Percentiles rank a stretch among this genome's conserved stretches.
phyloP scores from a whole-genome alignment of 1,140 invertebrate species.

The Paraescarpia echinospica region DNA sequence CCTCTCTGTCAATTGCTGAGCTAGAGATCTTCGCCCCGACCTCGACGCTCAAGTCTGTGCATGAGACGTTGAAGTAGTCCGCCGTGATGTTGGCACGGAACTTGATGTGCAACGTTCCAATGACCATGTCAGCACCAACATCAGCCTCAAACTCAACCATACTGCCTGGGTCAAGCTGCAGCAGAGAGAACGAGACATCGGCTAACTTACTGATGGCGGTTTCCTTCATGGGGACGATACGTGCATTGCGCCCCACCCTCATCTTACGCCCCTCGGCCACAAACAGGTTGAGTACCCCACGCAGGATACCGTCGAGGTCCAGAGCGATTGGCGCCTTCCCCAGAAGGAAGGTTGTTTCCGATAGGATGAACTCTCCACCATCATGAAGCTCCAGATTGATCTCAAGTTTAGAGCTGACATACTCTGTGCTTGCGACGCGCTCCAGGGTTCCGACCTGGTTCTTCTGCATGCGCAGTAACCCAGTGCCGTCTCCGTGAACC shows the following conservation, averaged over 20 bases:
- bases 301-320: conserved; percentile 41
- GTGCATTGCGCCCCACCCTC: conserved; percentile 39
- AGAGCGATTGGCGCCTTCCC: conserved; percentile 39
- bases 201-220: conserved; percentile 32
- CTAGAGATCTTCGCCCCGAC: conserved; percentile 39
- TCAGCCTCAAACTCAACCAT: conserved; percentile 41
- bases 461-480: conserved; percentile 38
- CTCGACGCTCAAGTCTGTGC: conserved; percentile 39
- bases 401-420: conserved; percentile 41
- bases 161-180: conserved; percentile 44
- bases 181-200: conserved; percentile 40
- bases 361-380: conserved; percentile 45
- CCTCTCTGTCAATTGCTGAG: conserved; percentile 36
- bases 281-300: conserved; percentile 43
- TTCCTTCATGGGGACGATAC: conserved; percentile 38
- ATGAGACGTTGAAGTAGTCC: conserved; percentile 44
- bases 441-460: conserved; percentile 44
- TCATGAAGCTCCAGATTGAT: conserved; percentile 45
- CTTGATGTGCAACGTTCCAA: conserved; percentile 39
- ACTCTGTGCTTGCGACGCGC: conserved; percentile 31
- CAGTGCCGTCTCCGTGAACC: conserved; percentile 44
- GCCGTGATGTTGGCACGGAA: conserved; percentile 38
- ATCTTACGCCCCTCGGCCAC: conserved; percentile 38
- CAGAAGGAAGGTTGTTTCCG: conserved; percentile 42
- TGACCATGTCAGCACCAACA: conserved; percentile 43